Percentiles rank a stretch among this genome's conserved stretches.
Conservation (phyloP, 2,113 vertebrate species). For the Platanista minor region DNA sequence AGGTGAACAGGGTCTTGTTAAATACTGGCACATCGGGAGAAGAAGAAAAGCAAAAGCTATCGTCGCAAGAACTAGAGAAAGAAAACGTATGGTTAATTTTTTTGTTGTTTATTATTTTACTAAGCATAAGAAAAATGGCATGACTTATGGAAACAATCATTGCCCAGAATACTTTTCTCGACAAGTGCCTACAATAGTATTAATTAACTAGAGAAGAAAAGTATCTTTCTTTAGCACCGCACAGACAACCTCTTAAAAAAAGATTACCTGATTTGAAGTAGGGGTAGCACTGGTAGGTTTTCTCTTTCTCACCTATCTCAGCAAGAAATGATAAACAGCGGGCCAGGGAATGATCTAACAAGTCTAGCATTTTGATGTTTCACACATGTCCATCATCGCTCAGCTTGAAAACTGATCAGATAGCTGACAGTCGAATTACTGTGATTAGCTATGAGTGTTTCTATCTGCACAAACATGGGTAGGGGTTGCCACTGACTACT, state of each 20-base stretch:
- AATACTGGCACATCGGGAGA: slow-evolving; percentile 99
- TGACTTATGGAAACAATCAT: background rate
- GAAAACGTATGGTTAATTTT: slow-evolving; percentile 68
- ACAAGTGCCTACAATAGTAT: background rate
- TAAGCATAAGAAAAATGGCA: slow-evolving; percentile 22
- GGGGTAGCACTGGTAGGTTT: background rate
- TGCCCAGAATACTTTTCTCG: background rate
- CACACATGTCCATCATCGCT: background rate
- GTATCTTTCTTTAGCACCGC: background rate
- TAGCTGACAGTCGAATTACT: background rate
- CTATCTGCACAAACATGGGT: background rate
- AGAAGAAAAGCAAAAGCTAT: slow-evolving; percentile 99
- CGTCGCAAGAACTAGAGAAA: slow-evolving; percentile 93
- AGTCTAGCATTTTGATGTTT: background rate
- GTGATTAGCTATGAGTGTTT: background rate
- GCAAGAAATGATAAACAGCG: background rate
- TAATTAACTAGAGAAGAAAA: background rate
- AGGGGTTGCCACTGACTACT: background rate
- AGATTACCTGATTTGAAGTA: background rate
- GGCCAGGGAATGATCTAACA: background rate
- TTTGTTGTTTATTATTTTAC: background rate
- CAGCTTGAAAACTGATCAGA: background rate
- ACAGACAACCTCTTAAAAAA: background rate
- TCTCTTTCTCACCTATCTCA: background rate
- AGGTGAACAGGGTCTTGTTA: slow-evolving; percentile 97